A percentile compares a stretch with the other conserved stretches of the same genome.
These are phyloP conservation scores for Chaetophractus vellerosus DNA, from an alignment of 2,797 vertebrate genomes.

Conservation along the genomic window DNA sequence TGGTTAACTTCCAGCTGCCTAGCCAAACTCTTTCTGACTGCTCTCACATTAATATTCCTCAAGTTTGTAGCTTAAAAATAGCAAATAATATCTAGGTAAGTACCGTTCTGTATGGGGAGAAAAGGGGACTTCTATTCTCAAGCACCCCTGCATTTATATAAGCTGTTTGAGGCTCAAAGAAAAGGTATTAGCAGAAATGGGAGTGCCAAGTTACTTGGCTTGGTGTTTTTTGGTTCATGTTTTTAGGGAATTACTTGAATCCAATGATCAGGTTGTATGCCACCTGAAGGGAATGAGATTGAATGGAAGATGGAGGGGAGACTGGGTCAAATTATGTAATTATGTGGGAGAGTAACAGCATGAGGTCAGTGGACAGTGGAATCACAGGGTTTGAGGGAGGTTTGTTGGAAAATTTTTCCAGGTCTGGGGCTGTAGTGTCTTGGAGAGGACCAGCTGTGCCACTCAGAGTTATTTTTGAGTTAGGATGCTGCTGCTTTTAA, in stretches of 20 bases:
- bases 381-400: neutral
- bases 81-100: neutral
- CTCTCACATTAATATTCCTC: neutral
- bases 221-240: neutral
- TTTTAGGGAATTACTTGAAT: neutral
- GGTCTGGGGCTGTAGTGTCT: neutral
- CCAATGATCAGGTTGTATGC: neutral
- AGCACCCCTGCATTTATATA: neutral
- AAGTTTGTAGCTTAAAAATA: neutral
- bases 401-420: neutral
- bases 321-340: neutral
- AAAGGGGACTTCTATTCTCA: neutral
- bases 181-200: neutral
- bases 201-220: neutral
- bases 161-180: neutral
- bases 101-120: neutral
- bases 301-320: neutral
- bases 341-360: neutral
- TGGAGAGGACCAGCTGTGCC: conserved; percentile 3
- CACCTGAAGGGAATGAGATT: neutral
- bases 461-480: conserved; percentile 48
- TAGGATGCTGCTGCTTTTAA: conserved; percentile 24
- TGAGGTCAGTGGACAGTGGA: neutral
- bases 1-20: neutral
- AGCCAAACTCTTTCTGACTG: neutral